These are phyloP conservation scores for Tarsius wallacei DNA, from an alignment of 2,797 vertebrate species.

Conservation along the genomic window DNA sequence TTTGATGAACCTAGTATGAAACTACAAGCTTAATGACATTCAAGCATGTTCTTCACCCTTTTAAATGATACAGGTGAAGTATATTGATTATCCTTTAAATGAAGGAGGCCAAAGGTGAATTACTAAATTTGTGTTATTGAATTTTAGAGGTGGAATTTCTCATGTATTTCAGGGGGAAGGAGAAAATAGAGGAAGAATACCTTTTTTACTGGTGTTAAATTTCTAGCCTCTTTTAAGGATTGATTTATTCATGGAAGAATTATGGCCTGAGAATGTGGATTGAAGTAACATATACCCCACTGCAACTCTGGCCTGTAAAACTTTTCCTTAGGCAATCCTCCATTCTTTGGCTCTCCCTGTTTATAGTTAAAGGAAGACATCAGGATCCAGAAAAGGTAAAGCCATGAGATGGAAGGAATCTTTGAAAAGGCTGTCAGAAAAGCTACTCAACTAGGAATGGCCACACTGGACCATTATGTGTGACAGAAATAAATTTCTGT, in stretches of 20 bases:
- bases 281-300: not conserved
- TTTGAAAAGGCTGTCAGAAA: not conserved
- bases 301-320: not conserved
- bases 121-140: not conserved
- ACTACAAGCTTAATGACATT: conserved; percentile 33
- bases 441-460: not conserved
- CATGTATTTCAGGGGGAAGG: not conserved
- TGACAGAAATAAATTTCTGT: not conserved
- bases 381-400: not conserved
- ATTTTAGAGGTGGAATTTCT: not conserved
- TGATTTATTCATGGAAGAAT: not conserved
- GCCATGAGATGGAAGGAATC: not conserved
- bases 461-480: not conserved
- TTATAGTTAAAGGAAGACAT: not conserved
- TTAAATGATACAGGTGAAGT: not conserved
- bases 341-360: not conserved
- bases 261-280: not conserved
- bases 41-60: conserved; percentile 6
- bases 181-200: not conserved
- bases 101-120: not conserved
- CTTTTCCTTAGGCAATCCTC: not conserved
- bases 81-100: not conserved
- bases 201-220: not conserved
- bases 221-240: not conserved
- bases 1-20: conserved; percentile 46